These are phyloP conservation scores for Hippocampus abdominalis DNA, from an alignment of 2,113 vertebrate genomes.

Conservation along the genomic window DNA sequence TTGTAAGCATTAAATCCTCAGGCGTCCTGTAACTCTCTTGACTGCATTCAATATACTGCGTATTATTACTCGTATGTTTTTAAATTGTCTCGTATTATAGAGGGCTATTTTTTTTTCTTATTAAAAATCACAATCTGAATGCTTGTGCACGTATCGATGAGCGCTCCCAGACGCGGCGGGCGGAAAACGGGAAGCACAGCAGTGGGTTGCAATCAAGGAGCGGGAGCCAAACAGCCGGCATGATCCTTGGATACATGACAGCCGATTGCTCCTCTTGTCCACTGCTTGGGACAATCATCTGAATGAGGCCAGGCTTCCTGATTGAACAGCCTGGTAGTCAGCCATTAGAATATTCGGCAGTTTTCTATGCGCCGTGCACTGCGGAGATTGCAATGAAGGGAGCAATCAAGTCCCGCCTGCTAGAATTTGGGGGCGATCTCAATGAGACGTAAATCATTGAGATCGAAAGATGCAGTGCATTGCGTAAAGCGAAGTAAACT, in stretches of 20 bases:
- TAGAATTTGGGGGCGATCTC: constrained; percentile 17
- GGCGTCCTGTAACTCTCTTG: too few species aligned
- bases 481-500: too few species aligned
- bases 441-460: not conserved
- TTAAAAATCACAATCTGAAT: constrained; percentile 1
- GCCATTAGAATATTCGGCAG: constrained; percentile 15
- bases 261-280: constrained; percentile 54
- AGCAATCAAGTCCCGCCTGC: constrained; percentile 43
- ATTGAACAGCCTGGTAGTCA: constrained; percentile 40
- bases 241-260: constrained; percentile 45
- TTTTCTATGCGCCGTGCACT: constrained; percentile 11
- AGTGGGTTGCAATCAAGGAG: constrained; percentile 39
- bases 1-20: too few species aligned
- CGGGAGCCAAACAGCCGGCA: constrained; percentile 21
- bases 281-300: constrained; percentile 35
- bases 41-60: too few species aligned
- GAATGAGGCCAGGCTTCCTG: constrained; percentile 23
- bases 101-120: too few species aligned
- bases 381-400: constrained; percentile 50
- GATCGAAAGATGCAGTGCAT: too few species aligned
- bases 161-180: constrained; percentile 8
- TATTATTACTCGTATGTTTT: too few species aligned
- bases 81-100: too few species aligned
- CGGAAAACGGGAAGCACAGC: constrained; percentile 31
- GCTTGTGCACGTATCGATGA: not conserved